Percentiles rank a stretch among this genome's conserved stretches.
Conservation (phyloP, 2,113 vertebrate genomes). For the Oenanthe oenanthe region DNA sequence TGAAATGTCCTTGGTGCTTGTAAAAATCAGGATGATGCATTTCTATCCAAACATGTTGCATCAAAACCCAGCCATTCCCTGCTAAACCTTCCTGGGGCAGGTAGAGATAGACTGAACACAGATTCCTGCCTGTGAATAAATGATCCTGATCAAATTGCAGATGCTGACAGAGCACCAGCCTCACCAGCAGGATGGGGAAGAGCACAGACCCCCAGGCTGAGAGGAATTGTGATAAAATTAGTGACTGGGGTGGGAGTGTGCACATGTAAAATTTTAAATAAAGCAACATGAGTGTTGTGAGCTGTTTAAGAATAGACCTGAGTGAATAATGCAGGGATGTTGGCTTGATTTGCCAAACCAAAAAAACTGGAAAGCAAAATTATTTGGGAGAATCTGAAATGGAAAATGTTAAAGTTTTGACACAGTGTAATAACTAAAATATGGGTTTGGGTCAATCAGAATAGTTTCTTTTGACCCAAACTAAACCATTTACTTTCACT, state of each 20-base stretch:
- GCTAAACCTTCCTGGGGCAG: background rate
- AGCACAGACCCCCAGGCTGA: constrained; percentile 8
- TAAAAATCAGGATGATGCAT: background rate
- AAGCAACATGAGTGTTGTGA: background rate
- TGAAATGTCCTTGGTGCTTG: background rate
- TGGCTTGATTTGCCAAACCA: background rate
- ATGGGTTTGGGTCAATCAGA: background rate
- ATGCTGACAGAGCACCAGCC: background rate
- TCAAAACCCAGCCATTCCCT: background rate
- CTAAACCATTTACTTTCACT: background rate
- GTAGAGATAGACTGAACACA: background rate
- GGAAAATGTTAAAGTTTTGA: background rate
- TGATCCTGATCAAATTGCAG: background rate
- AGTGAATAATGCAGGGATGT: background rate
- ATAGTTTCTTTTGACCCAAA: background rate
- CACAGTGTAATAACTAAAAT: background rate
- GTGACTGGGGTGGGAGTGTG: constrained; percentile 13
- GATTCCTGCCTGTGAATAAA: background rate
- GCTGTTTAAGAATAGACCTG: constrained; percentile 7
- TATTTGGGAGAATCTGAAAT: background rate
- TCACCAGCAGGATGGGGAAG: background rate
- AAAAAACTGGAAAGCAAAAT: constrained; percentile 11
- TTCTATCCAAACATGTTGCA: background rate
- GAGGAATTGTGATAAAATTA: constrained; percentile 27
- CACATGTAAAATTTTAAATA: constrained; percentile 18